phyloP scores from a whole-genome alignment of 2,113 vertebrate genomes.

The Strix aluco region DNA sequence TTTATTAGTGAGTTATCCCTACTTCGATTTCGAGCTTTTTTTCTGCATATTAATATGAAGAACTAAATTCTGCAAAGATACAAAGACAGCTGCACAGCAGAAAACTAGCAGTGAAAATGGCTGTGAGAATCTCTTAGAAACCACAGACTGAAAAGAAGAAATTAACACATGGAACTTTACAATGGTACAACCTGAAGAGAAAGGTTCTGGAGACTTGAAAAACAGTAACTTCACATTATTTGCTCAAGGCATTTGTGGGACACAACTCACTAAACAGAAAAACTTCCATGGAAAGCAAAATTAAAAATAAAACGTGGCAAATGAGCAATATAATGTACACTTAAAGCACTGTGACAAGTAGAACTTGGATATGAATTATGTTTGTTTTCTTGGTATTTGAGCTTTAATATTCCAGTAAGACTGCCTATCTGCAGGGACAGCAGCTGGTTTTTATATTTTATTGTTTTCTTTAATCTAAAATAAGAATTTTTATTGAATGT shows the following conservation, averaged over 20 bases:
- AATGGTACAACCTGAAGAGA: neutral
- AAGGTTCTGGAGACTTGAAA: neutral
- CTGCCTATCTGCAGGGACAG: neutral
- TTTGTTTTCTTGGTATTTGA: neutral
- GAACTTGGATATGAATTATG: neutral
- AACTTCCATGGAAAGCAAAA: neutral
- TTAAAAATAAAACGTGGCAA: neutral
- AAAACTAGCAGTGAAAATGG: neutral
- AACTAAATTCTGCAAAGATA: neutral
- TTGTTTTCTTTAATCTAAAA: slow-evolving; percentile 43
- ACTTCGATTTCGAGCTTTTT: neutral
- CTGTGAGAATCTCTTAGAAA: neutral
- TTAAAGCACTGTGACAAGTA: neutral
- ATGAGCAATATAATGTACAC: neutral
- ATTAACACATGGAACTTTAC: neutral
- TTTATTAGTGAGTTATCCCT: neutral
- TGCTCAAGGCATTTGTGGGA: neutral
- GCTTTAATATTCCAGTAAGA: neutral
- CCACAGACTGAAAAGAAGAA: neutral
- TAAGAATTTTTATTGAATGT: slow-evolving; percentile 37
- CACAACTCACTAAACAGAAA: neutral
- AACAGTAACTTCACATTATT: neutral
- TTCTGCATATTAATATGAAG: neutral
- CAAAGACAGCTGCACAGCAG: neutral
- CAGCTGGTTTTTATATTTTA: neutral